Evolutionary conservation across 2,888 invertebrate genomes (phyloP).

Genomic region (Argyresthia albistria): DNA sequence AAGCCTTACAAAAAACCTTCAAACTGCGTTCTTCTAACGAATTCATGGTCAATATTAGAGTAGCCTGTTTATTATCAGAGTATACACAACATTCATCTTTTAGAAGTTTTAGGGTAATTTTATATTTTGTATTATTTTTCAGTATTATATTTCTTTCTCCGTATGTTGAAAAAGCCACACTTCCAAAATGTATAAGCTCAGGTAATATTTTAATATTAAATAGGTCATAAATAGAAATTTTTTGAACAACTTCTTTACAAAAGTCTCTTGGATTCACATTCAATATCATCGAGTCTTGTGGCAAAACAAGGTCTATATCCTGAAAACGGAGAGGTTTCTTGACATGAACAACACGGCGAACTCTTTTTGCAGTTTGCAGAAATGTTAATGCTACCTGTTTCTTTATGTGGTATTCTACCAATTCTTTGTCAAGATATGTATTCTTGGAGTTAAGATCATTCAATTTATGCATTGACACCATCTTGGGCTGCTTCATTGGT

Average conservation of each 20-base stretch:
- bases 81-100: constrained; percentile 32
- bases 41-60: constrained; percentile 28
- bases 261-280: constrained; percentile 19
- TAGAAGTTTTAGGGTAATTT: constrained; percentile 29
- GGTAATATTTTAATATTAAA: constrained; percentile 39
- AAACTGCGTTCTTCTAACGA: constrained; percentile 24
- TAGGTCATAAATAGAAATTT: constrained; percentile 30
- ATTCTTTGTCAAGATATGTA: constrained; percentile 35
- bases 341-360: constrained; percentile 1
- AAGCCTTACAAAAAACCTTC: constrained; percentile 32
- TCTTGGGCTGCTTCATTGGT: neutral
- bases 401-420: constrained; percentile 20
- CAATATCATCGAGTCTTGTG: too few relatives aligned
- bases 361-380: constrained; percentile 25
- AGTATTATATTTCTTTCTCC: constrained; percentile 35
- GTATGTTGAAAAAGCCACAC: constrained; percentile 37
- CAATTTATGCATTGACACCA: constrained; percentile 42
- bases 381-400: constrained; percentile 26
- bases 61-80: constrained; percentile 26
- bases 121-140: constrained; percentile 38
- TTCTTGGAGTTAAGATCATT: constrained; percentile 31
- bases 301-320: too few relatives aligned
- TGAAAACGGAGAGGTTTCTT: too few relatives aligned
- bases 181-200: constrained; percentile 41
- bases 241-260: constrained; percentile 24